Conservation (phyloP, 2,888 invertebrate species). For the Philaethria dido region DNA sequence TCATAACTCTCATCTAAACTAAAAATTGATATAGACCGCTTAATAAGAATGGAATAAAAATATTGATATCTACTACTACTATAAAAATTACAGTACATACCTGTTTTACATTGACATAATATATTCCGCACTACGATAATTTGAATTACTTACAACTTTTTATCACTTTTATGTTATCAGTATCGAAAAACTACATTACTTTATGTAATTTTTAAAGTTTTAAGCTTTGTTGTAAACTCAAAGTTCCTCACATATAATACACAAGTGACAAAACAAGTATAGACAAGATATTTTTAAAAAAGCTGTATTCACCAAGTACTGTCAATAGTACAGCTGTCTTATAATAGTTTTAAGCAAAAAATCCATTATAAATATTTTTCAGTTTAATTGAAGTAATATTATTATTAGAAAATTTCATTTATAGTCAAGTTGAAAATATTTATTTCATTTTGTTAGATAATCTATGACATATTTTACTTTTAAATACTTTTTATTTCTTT, state of each 20-base stretch:
- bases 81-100: slow-evolving; percentile 20
- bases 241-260: slow-evolving; percentile 11
- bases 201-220: slow-evolving; percentile 17
- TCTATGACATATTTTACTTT: no score
- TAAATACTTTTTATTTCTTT: no score
- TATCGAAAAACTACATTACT: not conserved
- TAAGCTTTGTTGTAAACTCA: slow-evolving; percentile 11
- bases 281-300: slow-evolving; percentile 28
- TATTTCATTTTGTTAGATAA: no score
- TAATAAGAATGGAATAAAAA: slow-evolving; percentile 14
- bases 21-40: slow-evolving; percentile 1
- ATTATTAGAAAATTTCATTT: no score
- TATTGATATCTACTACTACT: slow-evolving; percentile 5
- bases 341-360: slow-evolving; percentile 3
- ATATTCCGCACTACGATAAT: not conserved
- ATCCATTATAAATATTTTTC: no score
- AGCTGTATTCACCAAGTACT: slow-evolving; percentile 15
- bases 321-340: slow-evolving; percentile 28
- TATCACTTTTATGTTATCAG: not conserved
- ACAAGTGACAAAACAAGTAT: slow-evolving; percentile 31
- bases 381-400: no score
- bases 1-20: not conserved
- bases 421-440: no score
- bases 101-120: slow-evolving; percentile 26
- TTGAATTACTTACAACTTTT: not conserved